Evolutionary conservation across 2,113 vertebrate species (phyloP), one percentile per base, ranked within the genome.

Genomic region (Phrynocephalus versicolor): DNA sequence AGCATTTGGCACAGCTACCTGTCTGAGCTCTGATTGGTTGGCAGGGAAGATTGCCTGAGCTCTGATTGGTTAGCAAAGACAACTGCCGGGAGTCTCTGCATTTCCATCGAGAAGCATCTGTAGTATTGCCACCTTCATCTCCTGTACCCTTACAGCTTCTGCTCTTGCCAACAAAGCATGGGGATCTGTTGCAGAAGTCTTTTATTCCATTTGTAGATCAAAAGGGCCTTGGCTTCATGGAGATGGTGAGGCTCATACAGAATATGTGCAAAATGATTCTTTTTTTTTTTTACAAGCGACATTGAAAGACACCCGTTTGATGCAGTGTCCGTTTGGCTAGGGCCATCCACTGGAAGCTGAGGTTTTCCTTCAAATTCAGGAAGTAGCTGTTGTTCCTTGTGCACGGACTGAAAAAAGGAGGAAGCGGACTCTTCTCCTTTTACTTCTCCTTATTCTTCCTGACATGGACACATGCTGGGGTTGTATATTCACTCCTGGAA

Each of bases 241-340:
- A 94, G 95, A 95, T 86, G 74, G 95, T 91, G 95, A 96, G 95
- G 95, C 94, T 95, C 94, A 81, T 94, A 96, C 95, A 94, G 95
- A 96, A 94, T 89, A 92, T 96, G 96, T 96, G 96, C 96, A 96
- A 96, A 96, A 96, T 91, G 94, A 93, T 90, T 94, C 94, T 95
- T 95, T 88, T 84, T 95, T 95, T 89, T 87, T 86, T 95, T 94
- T 95, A 96, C 96, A 96, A 96, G 96, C 95, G 94, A 93, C 93
- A 94, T 94, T 91, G 95, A 95, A 95, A 95, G 95, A 96, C 95
- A 95, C 95, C 96, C 95, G 92, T 95, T 94, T 94, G 94, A 85
- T 41, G 88, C 78, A 93, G 94, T 95, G 96, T 96, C 94, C 96
- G 94, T 95, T 91, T 88, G 92, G 92, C 89, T 93, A 92, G 94